Percentiles rank a stretch among this genome's conserved stretches.
Conservation (phyloP, 2,113 vertebrate species). For the Lophura nycthemera region DNA sequence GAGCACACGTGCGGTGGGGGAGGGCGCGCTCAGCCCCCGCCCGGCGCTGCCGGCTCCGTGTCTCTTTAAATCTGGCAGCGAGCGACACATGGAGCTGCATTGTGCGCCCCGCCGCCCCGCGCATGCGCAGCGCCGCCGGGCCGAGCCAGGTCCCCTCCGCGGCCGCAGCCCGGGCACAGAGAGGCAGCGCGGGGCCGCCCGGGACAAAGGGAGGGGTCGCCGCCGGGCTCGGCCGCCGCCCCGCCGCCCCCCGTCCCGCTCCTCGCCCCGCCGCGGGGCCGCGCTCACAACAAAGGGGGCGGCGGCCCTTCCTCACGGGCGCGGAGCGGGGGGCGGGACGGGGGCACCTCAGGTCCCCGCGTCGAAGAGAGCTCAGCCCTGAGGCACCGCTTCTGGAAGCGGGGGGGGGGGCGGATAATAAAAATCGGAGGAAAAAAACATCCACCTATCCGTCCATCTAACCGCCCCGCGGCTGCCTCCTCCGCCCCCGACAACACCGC, state of each 20-base stretch:
- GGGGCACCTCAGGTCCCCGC: neutral
- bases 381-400: too few species aligned
- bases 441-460: too few species aligned
- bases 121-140: neutral
- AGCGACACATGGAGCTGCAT: neutral
- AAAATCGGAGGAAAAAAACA: too few species aligned
- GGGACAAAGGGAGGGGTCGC: too few species aligned
- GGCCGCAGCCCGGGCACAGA: neutral
- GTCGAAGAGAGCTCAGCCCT: too few species aligned
- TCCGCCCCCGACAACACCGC: neutral
- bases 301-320: too few species aligned
- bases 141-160: neutral
- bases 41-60: neutral
- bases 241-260: neutral
- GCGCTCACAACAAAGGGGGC: too few species aligned
- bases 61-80: neutral
- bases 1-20: neutral
- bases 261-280: neutral
- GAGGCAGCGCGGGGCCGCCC: slow-evolving; percentile 29
- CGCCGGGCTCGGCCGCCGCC: too few species aligned
- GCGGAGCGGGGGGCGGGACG: neutral
- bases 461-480: neutral
- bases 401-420: too few species aligned
- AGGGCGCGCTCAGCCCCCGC: neutral
- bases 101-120: neutral